These are phyloP conservation scores for Xanthia icteritia DNA, from an alignment of 2,888 invertebrate genomes.

Conservation along the genomic window DNA sequence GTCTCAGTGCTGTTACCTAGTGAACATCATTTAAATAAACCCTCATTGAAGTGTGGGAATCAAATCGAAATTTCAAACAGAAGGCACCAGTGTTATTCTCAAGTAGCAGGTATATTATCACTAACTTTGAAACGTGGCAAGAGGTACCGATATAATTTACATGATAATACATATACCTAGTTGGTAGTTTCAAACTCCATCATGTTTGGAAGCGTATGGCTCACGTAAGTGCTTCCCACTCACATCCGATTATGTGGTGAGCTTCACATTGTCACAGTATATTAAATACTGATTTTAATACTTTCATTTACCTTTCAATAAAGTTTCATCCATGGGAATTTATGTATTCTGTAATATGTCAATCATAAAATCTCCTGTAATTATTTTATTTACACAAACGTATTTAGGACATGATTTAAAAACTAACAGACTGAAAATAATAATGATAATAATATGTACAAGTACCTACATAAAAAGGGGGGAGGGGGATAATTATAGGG, in stretches of 20 bases:
- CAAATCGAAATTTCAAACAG: constrained; percentile 8
- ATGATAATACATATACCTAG: neutral
- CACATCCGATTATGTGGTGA: constrained; percentile 24
- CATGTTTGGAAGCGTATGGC: constrained; percentile 24
- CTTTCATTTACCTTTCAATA: neutral
- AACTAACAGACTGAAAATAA: too few relatives aligned
- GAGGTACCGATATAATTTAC: constrained; percentile 21
- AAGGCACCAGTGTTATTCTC: neutral
- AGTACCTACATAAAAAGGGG: too few relatives aligned
- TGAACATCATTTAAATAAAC: too few relatives aligned
- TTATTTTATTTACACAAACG: too few relatives aligned
- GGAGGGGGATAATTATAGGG: too few relatives aligned
- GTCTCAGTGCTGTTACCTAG: too few relatives aligned
- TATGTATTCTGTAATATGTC: neutral
- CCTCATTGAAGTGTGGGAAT: neutral
- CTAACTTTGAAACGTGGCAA: constrained; percentile 15
- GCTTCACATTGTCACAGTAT: neutral
- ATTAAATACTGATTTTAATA: constrained; percentile 19
- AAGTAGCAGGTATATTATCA: constrained; percentile 13
- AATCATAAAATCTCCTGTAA: neutral
- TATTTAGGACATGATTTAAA: too few relatives aligned
- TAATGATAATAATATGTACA: too few relatives aligned
- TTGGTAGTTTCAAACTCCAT: constrained; percentile 45
- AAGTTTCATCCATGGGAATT: neutral
- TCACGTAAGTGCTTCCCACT: constrained; percentile 39